Evolutionary conservation across 2,888 invertebrate species (phyloP), one percentile per base, ranked within the genome.

Genomic region (Monochamus alternatus): DNA sequence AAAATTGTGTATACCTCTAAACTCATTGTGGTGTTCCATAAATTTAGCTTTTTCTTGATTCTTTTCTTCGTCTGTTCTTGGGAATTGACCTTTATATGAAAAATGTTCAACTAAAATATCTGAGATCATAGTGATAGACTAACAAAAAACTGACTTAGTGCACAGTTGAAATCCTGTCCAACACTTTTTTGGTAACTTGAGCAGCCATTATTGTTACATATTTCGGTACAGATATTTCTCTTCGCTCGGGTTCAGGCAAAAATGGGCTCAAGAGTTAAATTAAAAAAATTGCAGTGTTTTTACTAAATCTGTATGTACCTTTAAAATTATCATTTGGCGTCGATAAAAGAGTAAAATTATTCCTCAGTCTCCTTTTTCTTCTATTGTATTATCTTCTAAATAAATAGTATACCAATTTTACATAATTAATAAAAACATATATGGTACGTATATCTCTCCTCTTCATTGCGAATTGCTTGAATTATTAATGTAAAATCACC

Each of bases 81-180:
- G 58, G 14, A 58, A 58, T 14, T 58, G 58, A 14, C 1, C 58
- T 14, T 58, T 58, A n/a, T 58, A n/a, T 58, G 58, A 58, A 58
- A 58, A 58, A 14, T 58, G 58, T 58, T 58, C n/a, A 14, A 58
- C 58, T 14, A 58, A 58, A 58, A 58, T 58, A 58, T 58, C 58
- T 10, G 58, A 58, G 1, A 58, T 58, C 14, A 58, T 10, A 7
- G 58, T 58, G 12, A 58, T 58, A 58, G 58, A 58, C 58, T 58
- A 3, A 58, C 58, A 14, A 3, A 58, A 14, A 3, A 58, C 14
- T 58, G 58, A 14, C 58, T 58, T 58, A 58, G 14, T 7, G 58
- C 58, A 62, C 60, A 62, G 30, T 62, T 62, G n/a, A 62, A 12
- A 62, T 62, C 5, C 31, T 62, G 60, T 30, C 31, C 60, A 14